A percentile compares a stretch with the other conserved stretches of the same genome.
Evolutionary conservation across 2,113 vertebrate species (phyloP).

Genomic region (Callaeas wilsoni): DNA sequence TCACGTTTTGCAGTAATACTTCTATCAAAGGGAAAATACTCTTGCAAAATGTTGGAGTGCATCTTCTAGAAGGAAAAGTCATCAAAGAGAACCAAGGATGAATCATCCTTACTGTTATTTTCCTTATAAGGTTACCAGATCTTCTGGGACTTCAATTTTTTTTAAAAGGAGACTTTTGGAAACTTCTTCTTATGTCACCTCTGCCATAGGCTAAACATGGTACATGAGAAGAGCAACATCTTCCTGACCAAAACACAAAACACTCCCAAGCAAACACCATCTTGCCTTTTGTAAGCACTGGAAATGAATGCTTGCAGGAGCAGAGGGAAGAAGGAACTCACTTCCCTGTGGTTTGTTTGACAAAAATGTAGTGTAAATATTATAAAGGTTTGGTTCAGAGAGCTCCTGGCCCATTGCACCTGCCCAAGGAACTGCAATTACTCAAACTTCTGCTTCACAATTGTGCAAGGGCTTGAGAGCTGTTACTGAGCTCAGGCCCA

Average conservation of each 20-base stretch:
- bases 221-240: not conserved
- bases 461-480: not conserved
- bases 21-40: not conserved
- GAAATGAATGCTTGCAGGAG: not conserved
- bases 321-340: not conserved
- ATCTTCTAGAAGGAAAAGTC: not conserved
- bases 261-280: not conserved
- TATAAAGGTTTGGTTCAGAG: not conserved
- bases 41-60: not conserved
- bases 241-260: not conserved
- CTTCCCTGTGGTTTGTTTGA: not conserved
- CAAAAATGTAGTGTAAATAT: not conserved
- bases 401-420: not conserved
- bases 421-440: not conserved
- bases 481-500: not conserved
- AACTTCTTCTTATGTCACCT: not conserved
- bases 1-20: not conserved
- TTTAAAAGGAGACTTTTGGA: not conserved
- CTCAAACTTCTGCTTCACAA: not conserved
- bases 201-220: not conserved
- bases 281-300: not conserved
- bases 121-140: not conserved
- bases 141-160: not conserved
- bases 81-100: not conserved
- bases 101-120: not conserved